Evolutionary conservation across 2,888 invertebrate species (phyloP).

Genomic region (Autographa gamma): DNA sequence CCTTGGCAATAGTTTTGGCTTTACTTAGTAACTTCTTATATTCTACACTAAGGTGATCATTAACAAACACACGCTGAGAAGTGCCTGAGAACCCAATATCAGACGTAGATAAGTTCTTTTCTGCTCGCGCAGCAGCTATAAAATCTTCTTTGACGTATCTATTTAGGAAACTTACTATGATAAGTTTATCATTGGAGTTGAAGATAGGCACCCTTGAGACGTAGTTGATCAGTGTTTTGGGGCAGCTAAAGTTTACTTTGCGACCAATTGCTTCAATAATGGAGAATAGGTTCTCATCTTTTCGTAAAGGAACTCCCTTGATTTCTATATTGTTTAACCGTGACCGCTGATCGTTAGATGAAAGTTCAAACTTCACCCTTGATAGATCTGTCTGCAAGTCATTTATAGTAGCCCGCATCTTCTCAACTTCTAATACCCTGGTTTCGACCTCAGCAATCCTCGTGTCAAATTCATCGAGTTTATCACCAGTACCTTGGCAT

Average conservation of each 20-base stretch:
- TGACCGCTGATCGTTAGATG: neutral
- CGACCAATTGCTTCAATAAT: neutral
- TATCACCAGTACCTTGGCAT: neutral
- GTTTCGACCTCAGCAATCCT: neutral
- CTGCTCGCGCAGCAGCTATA: neutral
- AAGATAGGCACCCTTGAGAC: constrained; percentile 1
- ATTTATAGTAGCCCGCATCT: neutral
- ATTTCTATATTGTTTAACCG: neutral
- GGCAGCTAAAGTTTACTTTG: neutral
- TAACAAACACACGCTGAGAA: neutral
- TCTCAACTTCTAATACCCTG: neutral
- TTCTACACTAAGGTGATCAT: neutral
- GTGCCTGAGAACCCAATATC: neutral
- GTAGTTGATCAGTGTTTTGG: neutral
- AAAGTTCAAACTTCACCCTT: neutral
- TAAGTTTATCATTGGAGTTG: neutral
- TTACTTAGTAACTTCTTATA: neutral
- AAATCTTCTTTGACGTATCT: neutral
- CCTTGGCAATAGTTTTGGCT: neutral
- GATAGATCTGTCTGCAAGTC: neutral
- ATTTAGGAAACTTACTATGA: neutral
- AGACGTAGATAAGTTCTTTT: neutral
- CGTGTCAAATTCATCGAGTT: neutral
- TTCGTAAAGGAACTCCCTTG: neutral
- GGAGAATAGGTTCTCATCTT: neutral